Evolutionary conservation across 2,888 invertebrate genomes (phyloP).

Genomic region (Polydrusus cervinus): DNA sequence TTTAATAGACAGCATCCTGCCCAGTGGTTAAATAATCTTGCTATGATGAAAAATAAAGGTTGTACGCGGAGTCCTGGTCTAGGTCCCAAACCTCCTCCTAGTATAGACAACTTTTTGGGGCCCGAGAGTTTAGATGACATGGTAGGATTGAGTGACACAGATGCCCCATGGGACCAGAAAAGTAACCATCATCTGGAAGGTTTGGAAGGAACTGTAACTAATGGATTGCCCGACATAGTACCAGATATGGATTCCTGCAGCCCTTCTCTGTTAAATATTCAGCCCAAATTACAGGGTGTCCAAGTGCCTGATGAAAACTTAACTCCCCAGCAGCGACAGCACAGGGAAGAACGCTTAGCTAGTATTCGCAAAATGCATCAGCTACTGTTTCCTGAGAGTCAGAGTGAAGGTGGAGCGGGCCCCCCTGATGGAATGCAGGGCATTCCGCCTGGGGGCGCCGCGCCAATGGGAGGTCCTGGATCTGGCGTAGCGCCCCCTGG

Average conservation of each 20-base stretch:
- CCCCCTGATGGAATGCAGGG: slow-evolving; percentile 58
- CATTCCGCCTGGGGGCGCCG: slow-evolving; percentile 54
- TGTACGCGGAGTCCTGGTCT: slow-evolving; percentile 75
- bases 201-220: slow-evolving; percentile 69
- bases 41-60: slow-evolving; percentile 83
- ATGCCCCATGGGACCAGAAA: slow-evolving; percentile 74
- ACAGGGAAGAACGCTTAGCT: slow-evolving; percentile 94
- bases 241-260: slow-evolving; percentile 72
- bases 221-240: slow-evolving; percentile 69
- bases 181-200: slow-evolving; percentile 69
- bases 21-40: slow-evolving; percentile 86
- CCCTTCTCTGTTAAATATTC: slow-evolving; percentile 73
- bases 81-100: slow-evolving; percentile 65
- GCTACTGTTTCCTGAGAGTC: slow-evolving; percentile 90
- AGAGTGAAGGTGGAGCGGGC: slow-evolving; percentile 65
- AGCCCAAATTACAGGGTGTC: slow-evolving; percentile 81
- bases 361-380: slow-evolving; percentile 94
- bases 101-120: slow-evolving; percentile 69
- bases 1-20: slow-evolving; percentile 88
- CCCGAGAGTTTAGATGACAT: slow-evolving; percentile 71
- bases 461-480: slow-evolving; percentile 49
- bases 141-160: slow-evolving; percentile 68
- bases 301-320: slow-evolving; percentile 97
- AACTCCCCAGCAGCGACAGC: slow-evolving; percentile 95
- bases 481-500: slow-evolving; percentile 52